Evolutionary conservation across 2,113 vertebrate genomes (phyloP), one percentile per base, ranked within the genome.

Genomic region (Anarhynchus alexandrinus): DNA sequence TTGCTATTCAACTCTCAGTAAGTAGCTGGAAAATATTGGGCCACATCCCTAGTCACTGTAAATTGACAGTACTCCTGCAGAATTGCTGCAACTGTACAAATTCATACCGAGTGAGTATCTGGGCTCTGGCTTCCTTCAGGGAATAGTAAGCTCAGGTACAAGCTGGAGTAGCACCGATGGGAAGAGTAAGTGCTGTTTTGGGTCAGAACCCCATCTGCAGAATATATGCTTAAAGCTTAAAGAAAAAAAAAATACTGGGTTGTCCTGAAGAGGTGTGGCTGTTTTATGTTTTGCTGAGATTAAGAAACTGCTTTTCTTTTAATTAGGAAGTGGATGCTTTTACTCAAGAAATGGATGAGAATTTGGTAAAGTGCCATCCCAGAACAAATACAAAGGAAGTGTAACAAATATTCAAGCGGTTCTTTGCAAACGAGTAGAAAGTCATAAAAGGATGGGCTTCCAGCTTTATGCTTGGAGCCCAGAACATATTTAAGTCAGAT

Each of bases 51-150:
- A 2, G 2, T 54, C 34, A 22, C 22, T 29, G 5, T 64, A 9
- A 64, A 21, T 30, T 55, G 11, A 12, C 15, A 59, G 38, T 0
- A 0, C 14, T 67, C 3, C 0, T 40, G 32, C n/a, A 84, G 38
- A 70, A 22, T 17, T 38, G 22, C 14, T 88, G 61, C 26, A 58
- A 15, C 70, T 73, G 21, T 29, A 20, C 30, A 66, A 47, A 15
- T 65, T 83, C 77, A 54, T 20, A 54, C 18, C 1, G 6, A 49
- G 27, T 12, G 15, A 43, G 10, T 36, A 9, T 40, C 58, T 81
- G 42, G 25, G 20, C 57, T 91, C 7, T 51, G 70, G 15, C 64
- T 91, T 87, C 36, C 52, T 88, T 36, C 38, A 5, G 11, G 38
- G 38, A 82, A 9, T 14, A 49, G 9, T 22, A 61, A 80, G 43